Evolutionary conservation across 2,888 invertebrate species (phyloP).

Genomic region (Lasioglossum leucozonium): DNA sequence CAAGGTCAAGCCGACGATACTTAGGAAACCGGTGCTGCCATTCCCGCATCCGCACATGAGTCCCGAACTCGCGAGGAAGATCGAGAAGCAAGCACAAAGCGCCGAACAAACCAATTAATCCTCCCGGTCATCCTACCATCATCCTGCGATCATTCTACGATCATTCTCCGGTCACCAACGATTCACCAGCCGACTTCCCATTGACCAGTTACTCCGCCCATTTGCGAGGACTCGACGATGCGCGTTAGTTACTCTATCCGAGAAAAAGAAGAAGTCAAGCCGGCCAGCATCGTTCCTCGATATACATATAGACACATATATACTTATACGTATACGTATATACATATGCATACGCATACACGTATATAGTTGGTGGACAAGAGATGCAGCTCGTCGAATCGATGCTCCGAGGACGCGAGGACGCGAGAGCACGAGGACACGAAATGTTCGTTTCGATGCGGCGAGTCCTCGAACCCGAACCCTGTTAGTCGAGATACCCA

Average conservation of each 20-base stretch:
- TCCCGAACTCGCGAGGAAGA: constrained; percentile 81
- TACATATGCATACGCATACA: constrained; percentile 3
- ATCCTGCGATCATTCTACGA: constrained; percentile 28
- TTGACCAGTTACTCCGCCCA: constrained; percentile 81
- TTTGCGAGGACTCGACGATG: constrained; percentile 66
- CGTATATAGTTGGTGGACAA: constrained; percentile 14
- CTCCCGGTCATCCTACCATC: constrained; percentile 14
- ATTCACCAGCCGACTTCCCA: constrained; percentile 58
- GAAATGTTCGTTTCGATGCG: neutral
- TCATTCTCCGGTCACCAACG: constrained; percentile 44
- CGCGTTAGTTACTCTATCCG: constrained; percentile 60
- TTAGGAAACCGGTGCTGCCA: constrained; percentile 88
- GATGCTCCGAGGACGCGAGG: neutral
- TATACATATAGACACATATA: constrained; percentile 18
- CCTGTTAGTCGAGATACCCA: neutral
- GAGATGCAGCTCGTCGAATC: neutral
- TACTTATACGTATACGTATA: constrained; percentile 7
- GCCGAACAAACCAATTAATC: constrained; percentile 79
- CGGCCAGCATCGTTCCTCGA: constrained; percentile 46
- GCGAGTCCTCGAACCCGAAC: neutral
- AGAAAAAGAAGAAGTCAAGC: constrained; percentile 59
- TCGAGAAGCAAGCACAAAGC: constrained; percentile 82
- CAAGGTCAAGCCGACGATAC: constrained; percentile 92
- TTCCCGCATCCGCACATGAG: constrained; percentile 84
- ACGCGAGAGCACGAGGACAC: neutral